phyloP scores from a whole-genome alignment of 1,140 invertebrate genomes.

The Stenopsyche tienmushanensis region DNA sequence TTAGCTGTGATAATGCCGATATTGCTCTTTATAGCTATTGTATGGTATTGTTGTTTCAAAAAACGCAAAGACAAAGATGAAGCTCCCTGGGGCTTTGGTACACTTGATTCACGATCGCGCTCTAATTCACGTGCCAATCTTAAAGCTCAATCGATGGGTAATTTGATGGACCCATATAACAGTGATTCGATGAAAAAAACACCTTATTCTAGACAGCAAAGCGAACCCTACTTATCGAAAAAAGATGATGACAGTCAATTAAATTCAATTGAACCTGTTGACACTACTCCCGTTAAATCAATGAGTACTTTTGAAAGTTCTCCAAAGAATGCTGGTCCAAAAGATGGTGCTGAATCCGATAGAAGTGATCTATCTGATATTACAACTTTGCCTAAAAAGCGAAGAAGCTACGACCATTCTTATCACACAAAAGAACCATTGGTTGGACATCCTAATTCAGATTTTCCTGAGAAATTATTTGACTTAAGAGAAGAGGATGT shows the following conservation, averaged over 20 bases:
- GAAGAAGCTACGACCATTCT: conserved; percentile 71
- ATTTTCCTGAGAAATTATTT: conserved; percentile 79
- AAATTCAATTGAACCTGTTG: neutral
- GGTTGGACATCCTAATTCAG: conserved; percentile 68
- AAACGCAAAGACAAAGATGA: conserved; percentile 51
- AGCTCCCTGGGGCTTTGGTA: conserved; percentile 46
- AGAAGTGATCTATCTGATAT: conserved; percentile 33
- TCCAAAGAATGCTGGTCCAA: conserved; percentile 43
- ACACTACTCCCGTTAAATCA: neutral
- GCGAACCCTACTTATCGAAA: conserved; percentile 25
- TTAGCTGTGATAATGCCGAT: conserved; percentile 75
- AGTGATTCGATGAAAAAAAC: conserved; percentile 1
- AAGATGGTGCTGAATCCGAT: conserved; percentile 38
- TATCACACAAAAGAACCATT: conserved; percentile 82
- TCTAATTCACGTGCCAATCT: conserved; percentile 59
- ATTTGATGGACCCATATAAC: conserved; percentile 53
- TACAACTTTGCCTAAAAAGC: conserved; percentile 57
- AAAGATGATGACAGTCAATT: conserved; percentile 11
- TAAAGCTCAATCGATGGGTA: conserved; percentile 54
- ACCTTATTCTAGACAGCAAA: conserved; percentile 33
- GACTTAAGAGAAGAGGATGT: conserved; percentile 69
- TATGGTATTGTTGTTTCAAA: conserved; percentile 63
- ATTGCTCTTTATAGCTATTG: conserved; percentile 68
- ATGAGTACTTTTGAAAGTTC: conserved; percentile 10
- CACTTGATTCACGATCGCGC: conserved; percentile 54